A percentile compares a stretch with the other conserved stretches of the same genome.
These are phyloP conservation scores for Lottia scabra DNA, from an alignment of 2,888 invertebrate species.

Conservation along the genomic window DNA sequence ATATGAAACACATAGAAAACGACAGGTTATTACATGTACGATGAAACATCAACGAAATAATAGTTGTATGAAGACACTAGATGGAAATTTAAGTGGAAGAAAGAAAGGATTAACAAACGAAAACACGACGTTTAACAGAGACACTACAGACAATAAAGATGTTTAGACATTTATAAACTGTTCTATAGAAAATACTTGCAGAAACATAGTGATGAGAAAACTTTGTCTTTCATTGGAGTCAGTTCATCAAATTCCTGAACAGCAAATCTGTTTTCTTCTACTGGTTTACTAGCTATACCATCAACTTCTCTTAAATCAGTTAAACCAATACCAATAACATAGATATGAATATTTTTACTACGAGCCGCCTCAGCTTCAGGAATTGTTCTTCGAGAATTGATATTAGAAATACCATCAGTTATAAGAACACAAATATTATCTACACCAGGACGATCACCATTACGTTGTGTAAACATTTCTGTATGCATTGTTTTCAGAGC, in stretches of 20 bases:
- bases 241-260: slow-evolving; percentile 36
- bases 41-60: too few relatives aligned
- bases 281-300: slow-evolving; percentile 38
- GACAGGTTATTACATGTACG: too few relatives aligned
- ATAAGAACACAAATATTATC: slow-evolving; percentile 47
- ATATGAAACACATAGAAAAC: too few relatives aligned
- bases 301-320: slow-evolving; percentile 39
- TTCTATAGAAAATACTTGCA: neutral
- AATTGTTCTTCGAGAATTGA: slow-evolving; percentile 45
- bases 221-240: slow-evolving; percentile 22
- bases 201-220: slow-evolving; percentile 24
- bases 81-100: too few relatives aligned
- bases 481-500: slow-evolving; percentile 43
- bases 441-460: slow-evolving; percentile 47
- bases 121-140: too few relatives aligned
- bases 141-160: too few relatives aligned
- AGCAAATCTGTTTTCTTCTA: slow-evolving; percentile 36
- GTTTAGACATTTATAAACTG: too few relatives aligned
- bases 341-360: slow-evolving; percentile 27
- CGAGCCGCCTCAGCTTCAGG: slow-evolving; percentile 41
- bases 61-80: too few relatives aligned
- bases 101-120: too few relatives aligned
- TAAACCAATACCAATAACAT: slow-evolving; percentile 33
- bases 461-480: slow-evolving; percentile 40
- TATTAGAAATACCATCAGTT: slow-evolving; percentile 57